Evolutionary conservation across 2,888 invertebrate genomes (phyloP), one percentile per base, ranked within the genome.

Genomic region (Colletes collaris): DNA sequence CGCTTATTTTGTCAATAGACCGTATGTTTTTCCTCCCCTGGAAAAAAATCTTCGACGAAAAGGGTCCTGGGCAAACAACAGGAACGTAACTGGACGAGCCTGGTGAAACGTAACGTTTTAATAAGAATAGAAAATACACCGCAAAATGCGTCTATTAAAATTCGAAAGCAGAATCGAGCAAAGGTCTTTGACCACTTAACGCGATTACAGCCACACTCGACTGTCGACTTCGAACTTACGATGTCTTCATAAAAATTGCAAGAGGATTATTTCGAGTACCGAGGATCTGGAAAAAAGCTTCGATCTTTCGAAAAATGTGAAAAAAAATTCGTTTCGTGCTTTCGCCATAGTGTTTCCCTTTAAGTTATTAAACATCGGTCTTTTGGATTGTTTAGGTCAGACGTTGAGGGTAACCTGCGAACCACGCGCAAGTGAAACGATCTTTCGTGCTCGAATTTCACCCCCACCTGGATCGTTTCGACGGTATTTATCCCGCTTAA

Each of bases 1-100:
- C 62, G 79, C 65, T 79, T 79, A 73, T 73, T 79, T 68, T 72
- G 63, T 79, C 79, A 79, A 79, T 79, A 79, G 50, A 65, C 40
- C 4, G 7, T 46, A 6, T 67, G 19, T 67, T 75, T 67, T 58
- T 6, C 13, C 19, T 27, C 7, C 1, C 11, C n/a, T 13, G 44
- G 4, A 35, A 46, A 53, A 65, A 76, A 60, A 50, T 60, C 53
- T 35, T 16, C 56, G 16, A n/a, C 2, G 16, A 8, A 37, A 44
- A 27, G 27, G 13, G 5, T 52, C 56, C 13, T 40, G 75, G 27
- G 13, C 19, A 74, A 74, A 75, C 75, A 62, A 1, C 3, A 3
- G 13, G n/a, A 71, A 53, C 55, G 13, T n/a, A 55, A 37, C 37
- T 8, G 44, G 27, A 16, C 37, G 7, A 16, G 19, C 65, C 55